A percentile compares a stretch with the other conserved stretches of the same genome.
Conservation (phyloP, 2,797 vertebrate species). For the Premnoplex brunnescens region DNA sequence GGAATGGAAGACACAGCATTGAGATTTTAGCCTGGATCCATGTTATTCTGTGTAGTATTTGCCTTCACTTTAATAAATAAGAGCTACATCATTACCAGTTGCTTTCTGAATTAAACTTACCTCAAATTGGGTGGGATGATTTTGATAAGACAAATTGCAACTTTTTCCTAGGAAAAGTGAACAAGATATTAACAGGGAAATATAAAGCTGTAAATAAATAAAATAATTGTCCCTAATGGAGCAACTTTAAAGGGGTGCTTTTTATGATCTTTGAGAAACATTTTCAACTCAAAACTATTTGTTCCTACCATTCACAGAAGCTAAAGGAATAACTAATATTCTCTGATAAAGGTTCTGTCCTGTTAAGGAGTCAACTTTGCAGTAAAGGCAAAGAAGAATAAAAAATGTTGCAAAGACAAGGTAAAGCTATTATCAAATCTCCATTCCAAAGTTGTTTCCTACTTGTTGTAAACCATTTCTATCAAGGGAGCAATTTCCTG, state of each 20-base stretch:
- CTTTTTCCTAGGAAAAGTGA: neutral
- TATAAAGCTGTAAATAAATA: conserved; percentile 37
- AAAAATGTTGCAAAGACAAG: conserved; percentile 38
- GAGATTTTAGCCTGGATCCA: neutral
- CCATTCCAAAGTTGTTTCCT: conserved; percentile 35
- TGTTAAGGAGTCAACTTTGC: conserved; percentile 29
- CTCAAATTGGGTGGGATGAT: neutral
- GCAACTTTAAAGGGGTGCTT: conserved; percentile 34
- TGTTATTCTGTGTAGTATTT: conserved; percentile 6
- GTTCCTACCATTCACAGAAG: conserved; percentile 11
- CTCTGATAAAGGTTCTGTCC: conserved; percentile 21
- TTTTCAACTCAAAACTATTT: conserved; percentile 49
- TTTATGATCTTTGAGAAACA: conserved; percentile 53
- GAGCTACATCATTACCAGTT: neutral
- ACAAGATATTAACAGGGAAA: conserved; percentile 6
- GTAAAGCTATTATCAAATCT: conserved; percentile 38
- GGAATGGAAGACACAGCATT: neutral
- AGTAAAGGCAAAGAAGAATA: conserved; percentile 44
- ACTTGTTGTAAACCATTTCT: conserved; percentile 40
- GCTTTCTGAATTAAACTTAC: conserved; percentile 7
- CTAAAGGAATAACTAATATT: conserved; percentile 39
- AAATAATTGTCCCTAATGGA: conserved; percentile 30
- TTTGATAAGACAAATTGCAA: conserved; percentile 44
- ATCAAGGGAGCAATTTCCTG: conserved; percentile 56
- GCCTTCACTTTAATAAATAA: conserved; percentile 22